Evolutionary conservation across 53 echinoderm and acorn worm species (phyloP).

Genomic region (Echinarachnius parma): DNA sequence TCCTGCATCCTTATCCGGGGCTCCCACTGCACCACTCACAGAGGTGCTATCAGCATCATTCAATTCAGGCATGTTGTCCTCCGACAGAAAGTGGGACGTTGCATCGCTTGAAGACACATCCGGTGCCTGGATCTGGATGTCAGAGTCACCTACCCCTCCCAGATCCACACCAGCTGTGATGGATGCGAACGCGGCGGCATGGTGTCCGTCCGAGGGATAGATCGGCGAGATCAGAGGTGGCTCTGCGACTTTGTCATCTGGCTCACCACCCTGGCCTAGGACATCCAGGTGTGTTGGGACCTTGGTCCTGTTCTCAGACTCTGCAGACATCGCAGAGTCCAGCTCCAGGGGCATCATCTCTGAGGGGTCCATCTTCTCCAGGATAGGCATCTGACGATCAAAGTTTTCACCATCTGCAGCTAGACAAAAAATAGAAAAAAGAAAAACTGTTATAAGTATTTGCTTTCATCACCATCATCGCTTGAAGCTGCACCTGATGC

Average conservation of each 20-base stretch:
- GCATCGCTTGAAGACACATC: slow-evolving; percentile 60
- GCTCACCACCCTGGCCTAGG: neutral
- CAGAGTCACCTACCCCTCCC: slow-evolving; percentile 1
- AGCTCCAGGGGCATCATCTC: slow-evolving; percentile 28
- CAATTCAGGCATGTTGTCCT: neutral
- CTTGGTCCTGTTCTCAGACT: slow-evolving; percentile 35
- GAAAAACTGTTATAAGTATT: neutral
- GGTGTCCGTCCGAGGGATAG: slow-evolving; percentile 45
- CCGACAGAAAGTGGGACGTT: slow-evolving; percentile 12
- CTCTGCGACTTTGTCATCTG: slow-evolving; percentile 34
- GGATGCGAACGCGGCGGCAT: slow-evolving; percentile 29
- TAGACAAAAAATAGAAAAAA: neutral
- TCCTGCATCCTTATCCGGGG: neutral
- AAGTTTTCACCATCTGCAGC: slow-evolving; percentile 15
- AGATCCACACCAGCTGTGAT: slow-evolving; percentile 21
- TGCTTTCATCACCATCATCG: too few species aligned
- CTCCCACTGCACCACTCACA: neutral
- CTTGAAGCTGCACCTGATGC: slow-evolving; percentile 56
- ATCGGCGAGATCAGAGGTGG: slow-evolving; percentile 62
- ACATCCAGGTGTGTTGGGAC: slow-evolving; percentile 28
- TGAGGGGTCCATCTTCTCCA: slow-evolving; percentile 56
- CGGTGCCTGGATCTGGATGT: slow-evolving; percentile 55
- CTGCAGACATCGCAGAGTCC: slow-evolving; percentile 25
- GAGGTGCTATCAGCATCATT: slow-evolving; percentile 31
- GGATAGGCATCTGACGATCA: slow-evolving; percentile 53